A percentile compares a stretch with the other conserved stretches of the same genome.
These are phyloP conservation scores for Buphagus erythrorhynchus DNA, from an alignment of 2,797 vertebrate species.

Conservation along the genomic window DNA sequence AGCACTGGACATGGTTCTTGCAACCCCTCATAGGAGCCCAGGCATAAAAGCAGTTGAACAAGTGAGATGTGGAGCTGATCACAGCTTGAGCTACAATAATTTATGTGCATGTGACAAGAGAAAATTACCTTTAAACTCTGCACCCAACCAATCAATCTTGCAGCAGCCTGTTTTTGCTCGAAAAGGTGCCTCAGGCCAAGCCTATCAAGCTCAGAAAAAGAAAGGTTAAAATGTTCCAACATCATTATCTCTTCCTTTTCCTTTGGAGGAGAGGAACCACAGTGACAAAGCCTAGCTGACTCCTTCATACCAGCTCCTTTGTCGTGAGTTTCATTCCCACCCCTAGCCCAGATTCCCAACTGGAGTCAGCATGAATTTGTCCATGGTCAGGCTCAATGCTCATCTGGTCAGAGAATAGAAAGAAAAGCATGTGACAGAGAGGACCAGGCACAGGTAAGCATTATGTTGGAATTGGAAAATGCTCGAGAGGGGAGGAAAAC, in stretches of 20 bases:
- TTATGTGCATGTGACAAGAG: constrained; percentile 67
- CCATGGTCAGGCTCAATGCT: not conserved
- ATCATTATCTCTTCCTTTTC: constrained; percentile 53
- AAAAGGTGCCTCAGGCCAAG: constrained; percentile 59
- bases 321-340: not conserved
- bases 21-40: not conserved
- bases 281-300: not conserved
- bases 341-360: not conserved
- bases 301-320: not conserved
- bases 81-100: constrained; percentile 58
- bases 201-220: constrained; percentile 61
- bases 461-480: not conserved
- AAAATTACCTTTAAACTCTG: constrained; percentile 69
- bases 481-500: not conserved
- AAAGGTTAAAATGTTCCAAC: constrained; percentile 71
- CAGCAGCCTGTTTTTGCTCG: constrained; percentile 62
- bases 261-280: not conserved
- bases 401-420: not conserved
- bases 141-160: constrained; percentile 63
- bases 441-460: not conserved
- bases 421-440: not conserved
- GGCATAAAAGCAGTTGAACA: not conserved
- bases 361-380: not conserved
- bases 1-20: not conserved
- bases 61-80: constrained; percentile 27